phyloP scores from a whole-genome alignment of 2,113 vertebrate species.

The Pavo muticus region DNA sequence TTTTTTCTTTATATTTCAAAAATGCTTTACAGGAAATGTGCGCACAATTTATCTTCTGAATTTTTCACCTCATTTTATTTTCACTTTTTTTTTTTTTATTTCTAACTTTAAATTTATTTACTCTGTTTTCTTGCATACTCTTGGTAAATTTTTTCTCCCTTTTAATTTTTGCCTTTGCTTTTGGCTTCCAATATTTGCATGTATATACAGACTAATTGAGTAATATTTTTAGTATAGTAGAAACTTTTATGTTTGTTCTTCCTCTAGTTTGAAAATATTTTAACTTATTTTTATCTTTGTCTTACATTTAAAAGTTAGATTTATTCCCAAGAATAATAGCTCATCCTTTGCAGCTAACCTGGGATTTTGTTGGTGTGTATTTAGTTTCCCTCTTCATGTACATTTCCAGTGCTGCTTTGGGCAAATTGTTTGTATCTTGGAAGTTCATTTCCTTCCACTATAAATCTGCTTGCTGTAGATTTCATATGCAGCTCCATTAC shows the following conservation, averaged over 20 bases:
- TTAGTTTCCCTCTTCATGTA: neutral
- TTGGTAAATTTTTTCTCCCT: neutral
- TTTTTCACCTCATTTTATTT: neutral
- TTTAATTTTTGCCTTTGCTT: neutral
- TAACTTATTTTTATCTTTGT: neutral
- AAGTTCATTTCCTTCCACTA: neutral
- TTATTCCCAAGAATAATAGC: neutral
- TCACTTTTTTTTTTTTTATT: neutral
- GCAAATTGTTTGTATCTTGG: neutral
- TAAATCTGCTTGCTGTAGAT: neutral
- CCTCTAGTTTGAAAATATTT: neutral
- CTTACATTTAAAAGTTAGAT: rapidly evolving
- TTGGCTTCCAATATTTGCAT: neutral
- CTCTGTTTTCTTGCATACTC: neutral
- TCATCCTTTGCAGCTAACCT: neutral
- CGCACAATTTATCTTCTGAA: neutral
- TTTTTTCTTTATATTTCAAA: neutral
- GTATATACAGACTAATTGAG: neutral
- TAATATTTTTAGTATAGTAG: neutral
- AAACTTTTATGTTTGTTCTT: neutral
- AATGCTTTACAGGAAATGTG: neutral
- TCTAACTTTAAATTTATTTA: neutral
- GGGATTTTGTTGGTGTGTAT: neutral
- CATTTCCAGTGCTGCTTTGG: neutral
- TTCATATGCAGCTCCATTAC: neutral